Evolutionary conservation across 2,888 invertebrate species (phyloP), one percentile per base, ranked within the genome.

Genomic region (Gnatocerus cornutus): DNA sequence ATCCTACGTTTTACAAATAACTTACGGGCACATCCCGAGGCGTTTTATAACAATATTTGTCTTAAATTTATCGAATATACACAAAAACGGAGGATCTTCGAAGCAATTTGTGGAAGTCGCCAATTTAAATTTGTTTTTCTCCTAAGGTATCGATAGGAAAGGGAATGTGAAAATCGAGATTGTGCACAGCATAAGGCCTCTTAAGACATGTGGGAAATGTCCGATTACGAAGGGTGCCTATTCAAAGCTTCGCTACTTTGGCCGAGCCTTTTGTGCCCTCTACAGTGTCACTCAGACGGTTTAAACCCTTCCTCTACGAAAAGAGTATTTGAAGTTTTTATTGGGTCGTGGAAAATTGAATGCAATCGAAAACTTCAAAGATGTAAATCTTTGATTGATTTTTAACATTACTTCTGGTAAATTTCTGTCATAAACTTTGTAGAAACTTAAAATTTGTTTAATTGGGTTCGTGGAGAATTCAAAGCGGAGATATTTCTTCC

Each of bases 141-240:
- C 21, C 4, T 3, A 21, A 21, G 21, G n/a, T 46, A 16, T 14
- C 21, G 46, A 46, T 46, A 16, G 16, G 16, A 46, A 13, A 16
- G 3, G 46, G 12, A 43, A 43, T 46, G 46, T 16, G 16, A 46
- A 46, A 50, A 50, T 50, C 10, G 14, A 43, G 59, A 46, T 59
- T 45, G 29, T 58, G 58, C 41, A 12, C 29, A 29, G 46, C 33
- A 30, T 56, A 56, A 41, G 41, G 41, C 29, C 45, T 37, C 66
- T 66, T 66, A 66, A 66, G 58, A 66, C 56, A 66, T 66, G 56
- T 66, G 56, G 66, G 56, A 66, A 50, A 58, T 58, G 66, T 66
- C 64, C 53, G 64, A 64, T 64, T 64, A 64, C 45, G 45, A 33
- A 9, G 63, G 29, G 63, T 29, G n/a, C 41, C 52, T 48, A 64